Base-by-base conservation (phyloP, 1,140 invertebrate species). In the Brachystomella parvula region DNA sequence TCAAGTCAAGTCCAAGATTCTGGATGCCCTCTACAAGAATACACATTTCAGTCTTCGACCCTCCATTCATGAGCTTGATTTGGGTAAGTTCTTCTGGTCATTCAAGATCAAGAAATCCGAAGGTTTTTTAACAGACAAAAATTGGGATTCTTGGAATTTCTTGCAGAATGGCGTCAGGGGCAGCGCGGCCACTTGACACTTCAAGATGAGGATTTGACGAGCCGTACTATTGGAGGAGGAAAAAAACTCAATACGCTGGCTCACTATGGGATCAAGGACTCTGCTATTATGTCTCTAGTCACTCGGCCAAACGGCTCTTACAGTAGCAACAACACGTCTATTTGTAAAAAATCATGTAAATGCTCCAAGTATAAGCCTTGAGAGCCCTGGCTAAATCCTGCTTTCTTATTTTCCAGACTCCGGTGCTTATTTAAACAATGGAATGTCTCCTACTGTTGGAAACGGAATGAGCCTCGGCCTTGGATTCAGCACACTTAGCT, bases 1-100 rank as follows among this genome's bases (percentile, higher is more conserved):
- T 66, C 96, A 99, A 81, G 94, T 98, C 0, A 99, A 99, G 78
- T 87, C 89, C 1, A 99, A 99, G 82, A 95, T 98, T 66, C 82
- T 99, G 35, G 96, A 99, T 81, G 88, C 92, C n/a, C 82, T 99
- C 17, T 96, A 94, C 79, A 94, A 94, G 78, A 94, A 95, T 78
- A 94, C 90, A 26, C 91, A 93, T n/a, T 95, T 92, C 77, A 94
- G 92, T 21, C 79, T 92, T 76, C 82, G 93, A 68, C 92, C 92
- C n/a, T 89, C 90, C 62, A 86, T 94, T 68, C 84, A 94, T 76
- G 92, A 96, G 79, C 89, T 96, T 32, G 93, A 96, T 82, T 82
- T 87, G 71, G 84, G 84, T 86, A 77, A 74, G 76, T 24, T 33
- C 58, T 60, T 3, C 28, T 31, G 9, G 9, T 56, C 21, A 6